A percentile compares a stretch with the other conserved stretches of the same genome.
phyloP scores from a whole-genome alignment of 2,888 invertebrate genomes.

The Tipula confusa region DNA sequence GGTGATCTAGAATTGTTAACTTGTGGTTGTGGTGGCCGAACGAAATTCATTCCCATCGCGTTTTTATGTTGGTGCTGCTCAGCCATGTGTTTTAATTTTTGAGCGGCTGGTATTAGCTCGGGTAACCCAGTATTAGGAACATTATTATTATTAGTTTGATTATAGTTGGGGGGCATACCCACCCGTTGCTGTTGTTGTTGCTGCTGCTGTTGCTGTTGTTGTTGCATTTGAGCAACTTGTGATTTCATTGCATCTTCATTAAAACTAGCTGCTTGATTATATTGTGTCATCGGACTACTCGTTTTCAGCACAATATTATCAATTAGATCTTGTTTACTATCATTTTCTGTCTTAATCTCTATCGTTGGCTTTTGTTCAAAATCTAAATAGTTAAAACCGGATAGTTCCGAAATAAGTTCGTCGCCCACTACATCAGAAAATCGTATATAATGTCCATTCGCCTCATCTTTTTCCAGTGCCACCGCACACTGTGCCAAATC shows the following conservation, averaged over 20 bases:
- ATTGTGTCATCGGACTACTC: constrained; percentile 44
- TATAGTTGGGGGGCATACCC: constrained; percentile 37
- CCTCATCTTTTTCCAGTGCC: constrained; percentile 78
- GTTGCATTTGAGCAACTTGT: constrained; percentile 46
- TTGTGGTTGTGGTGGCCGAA: constrained; percentile 51
- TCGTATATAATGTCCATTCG: constrained; percentile 69
- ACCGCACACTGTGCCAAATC: constrained; percentile 80
- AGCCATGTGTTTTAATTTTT: constrained; percentile 94
- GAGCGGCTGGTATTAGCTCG: constrained; percentile 86
- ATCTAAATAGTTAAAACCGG: constrained; percentile 76
- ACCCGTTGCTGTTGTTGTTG: constrained; percentile 38
- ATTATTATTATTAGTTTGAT: constrained; percentile 34
- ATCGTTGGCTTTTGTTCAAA: constrained; percentile 58
- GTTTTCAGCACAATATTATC: constrained; percentile 34
- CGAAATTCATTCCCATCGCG: constrained; percentile 61
- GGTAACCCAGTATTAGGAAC: constrained; percentile 54
- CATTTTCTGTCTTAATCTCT: constrained; percentile 50
- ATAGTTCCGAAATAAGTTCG: constrained; percentile 82
- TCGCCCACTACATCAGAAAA: constrained; percentile 73
- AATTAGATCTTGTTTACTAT: constrained; percentile 44
- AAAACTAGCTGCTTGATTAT: constrained; percentile 38
- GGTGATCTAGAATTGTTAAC: constrained; percentile 57
- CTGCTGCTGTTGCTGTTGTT: constrained; percentile 39
- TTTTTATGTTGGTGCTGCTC: constrained; percentile 91
- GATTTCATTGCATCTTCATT: constrained; percentile 42